Evolutionary conservation across 2,797 vertebrate genomes (phyloP).

Genomic region (Betta splendens): DNA sequence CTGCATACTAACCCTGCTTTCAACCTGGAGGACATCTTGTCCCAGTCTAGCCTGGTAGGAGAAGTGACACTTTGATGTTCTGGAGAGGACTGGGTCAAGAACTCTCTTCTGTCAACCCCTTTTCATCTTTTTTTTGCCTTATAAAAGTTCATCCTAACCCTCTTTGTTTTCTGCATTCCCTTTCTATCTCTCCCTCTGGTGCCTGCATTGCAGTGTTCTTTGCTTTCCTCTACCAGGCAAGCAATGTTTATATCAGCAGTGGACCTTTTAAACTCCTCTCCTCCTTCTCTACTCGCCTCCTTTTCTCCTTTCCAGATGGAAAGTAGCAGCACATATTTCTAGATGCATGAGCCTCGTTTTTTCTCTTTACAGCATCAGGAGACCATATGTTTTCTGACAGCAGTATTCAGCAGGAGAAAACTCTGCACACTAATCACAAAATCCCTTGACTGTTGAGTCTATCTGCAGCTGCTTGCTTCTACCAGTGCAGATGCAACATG

Average conservation of each 20-base stretch:
- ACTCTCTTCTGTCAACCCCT: constrained; percentile 44
- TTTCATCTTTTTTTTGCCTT: constrained; percentile 48
- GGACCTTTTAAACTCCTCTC: constrained; percentile 35
- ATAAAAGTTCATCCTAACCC: constrained; percentile 36
- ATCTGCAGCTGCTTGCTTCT: constrained; percentile 27
- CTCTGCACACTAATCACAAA: constrained; percentile 38
- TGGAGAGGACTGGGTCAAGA: constrained; percentile 61
- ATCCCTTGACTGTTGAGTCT: constrained; percentile 5
- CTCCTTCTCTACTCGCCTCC: constrained; percentile 23
- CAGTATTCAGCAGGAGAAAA: constrained; percentile 42
- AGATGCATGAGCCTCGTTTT: constrained; percentile 18
- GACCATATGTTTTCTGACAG: constrained; percentile 55
- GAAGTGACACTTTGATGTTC: constrained; percentile 67
- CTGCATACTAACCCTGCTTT: constrained; percentile 76
- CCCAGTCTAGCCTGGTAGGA: constrained; percentile 51
- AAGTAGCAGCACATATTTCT: constrained; percentile 29
- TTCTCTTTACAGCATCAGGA: constrained; percentile 29
- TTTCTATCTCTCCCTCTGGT: constrained; percentile 34
- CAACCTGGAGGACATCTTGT: constrained; percentile 72
- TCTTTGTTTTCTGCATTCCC: constrained; percentile 29
- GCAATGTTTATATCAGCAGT: constrained; percentile 55
- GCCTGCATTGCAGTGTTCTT: constrained; percentile 71
- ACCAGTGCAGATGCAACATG: constrained; percentile 13
- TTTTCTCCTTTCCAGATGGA: constrained; percentile 23
- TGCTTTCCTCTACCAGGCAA: constrained; percentile 49